Conservation (phyloP, 2,888 invertebrate genomes). For the Sarcophaga caerulescens region DNA sequence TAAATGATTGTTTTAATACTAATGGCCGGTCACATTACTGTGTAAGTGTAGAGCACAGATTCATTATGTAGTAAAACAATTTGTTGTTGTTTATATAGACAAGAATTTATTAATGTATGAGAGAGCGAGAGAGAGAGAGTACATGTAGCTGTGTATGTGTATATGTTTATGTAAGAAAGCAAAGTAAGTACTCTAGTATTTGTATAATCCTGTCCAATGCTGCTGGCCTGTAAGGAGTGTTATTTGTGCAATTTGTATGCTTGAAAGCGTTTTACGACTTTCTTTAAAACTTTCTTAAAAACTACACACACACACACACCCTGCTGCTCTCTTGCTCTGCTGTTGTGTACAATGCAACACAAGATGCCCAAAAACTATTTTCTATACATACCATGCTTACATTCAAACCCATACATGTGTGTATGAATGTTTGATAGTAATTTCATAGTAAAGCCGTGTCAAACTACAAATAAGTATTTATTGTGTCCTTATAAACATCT, state of each 20-base stretch:
- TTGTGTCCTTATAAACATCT: slow-evolving; percentile 42
- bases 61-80: too few relatives aligned
- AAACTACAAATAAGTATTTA: slow-evolving; percentile 73
- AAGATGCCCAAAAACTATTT: slow-evolving; percentile 35
- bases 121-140: too few relatives aligned
- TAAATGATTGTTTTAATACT: slow-evolving; percentile 47
- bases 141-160: background rate
- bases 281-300: slow-evolving; percentile 63
- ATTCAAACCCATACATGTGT: slow-evolving; percentile 56
- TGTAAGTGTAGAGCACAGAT: background rate
- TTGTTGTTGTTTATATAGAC: slow-evolving; percentile 10
- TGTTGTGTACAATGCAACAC: background rate
- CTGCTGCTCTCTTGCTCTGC: background rate
- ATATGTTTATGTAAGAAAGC: background rate
- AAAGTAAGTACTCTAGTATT: slow-evolving; percentile 13
- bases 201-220: slow-evolving; percentile 41
- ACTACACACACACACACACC: background rate
- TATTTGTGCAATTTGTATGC: slow-evolving; percentile 79
- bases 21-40: background rate
- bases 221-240: slow-evolving; percentile 70
- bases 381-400: slow-evolving; percentile 14
- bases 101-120: slow-evolving; percentile 14
- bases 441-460: slow-evolving; percentile 72
- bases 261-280: slow-evolving; percentile 80
- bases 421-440: background rate